Base-by-base conservation (phyloP, 2,888 invertebrate species). In the Hermodice carunculata region DNA sequence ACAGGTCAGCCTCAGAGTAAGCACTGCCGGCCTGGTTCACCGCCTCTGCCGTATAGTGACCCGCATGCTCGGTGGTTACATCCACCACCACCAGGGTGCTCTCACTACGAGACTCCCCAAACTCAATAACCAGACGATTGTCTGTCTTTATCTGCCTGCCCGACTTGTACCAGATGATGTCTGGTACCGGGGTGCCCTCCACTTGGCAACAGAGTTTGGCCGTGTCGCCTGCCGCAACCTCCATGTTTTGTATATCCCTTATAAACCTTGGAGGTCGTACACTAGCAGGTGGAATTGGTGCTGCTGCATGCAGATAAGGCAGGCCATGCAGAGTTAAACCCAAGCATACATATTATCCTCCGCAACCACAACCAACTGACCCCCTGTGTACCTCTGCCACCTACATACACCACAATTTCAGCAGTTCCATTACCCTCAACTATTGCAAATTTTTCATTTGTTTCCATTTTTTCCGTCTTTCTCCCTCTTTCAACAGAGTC, bases 11-110 rank as follows among this genome's bases (percentile, higher is more conserved):
- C 64, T 81, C 84, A 69, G 84, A 84, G 51, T 84, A 81, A 22
- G 74, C 81, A 31, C 68, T 76, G 64, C 77, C 85, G 28, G 73
- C 73, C 6, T 78, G 73, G 61, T 81, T 85, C 24, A 89, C 89
- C 52, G 94, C 90, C 34, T 94, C 89, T 11, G 95, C 88, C 81
- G 94, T 94, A 87, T 95, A 97, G 1, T 94, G 93, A 37, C 96
- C 96, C 77, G 92, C 93, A 86, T 96, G 96, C 1, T 90, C 89
- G 0, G 94, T 93, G 28, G 89, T 89, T 42, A 92, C 92, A 69
- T 89, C 90, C n/a, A 91, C 92, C 75, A 98, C 94, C 77, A 87
- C 89, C 64, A 96, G 87, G 82, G 91, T 91, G 37, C 46, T 44
- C 22, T 44, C 46, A 37, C 37, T n/a, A 22, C 37, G 24, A 32